Conservation (phyloP, 2,888 invertebrate genomes). For the Spialia ferax region DNA sequence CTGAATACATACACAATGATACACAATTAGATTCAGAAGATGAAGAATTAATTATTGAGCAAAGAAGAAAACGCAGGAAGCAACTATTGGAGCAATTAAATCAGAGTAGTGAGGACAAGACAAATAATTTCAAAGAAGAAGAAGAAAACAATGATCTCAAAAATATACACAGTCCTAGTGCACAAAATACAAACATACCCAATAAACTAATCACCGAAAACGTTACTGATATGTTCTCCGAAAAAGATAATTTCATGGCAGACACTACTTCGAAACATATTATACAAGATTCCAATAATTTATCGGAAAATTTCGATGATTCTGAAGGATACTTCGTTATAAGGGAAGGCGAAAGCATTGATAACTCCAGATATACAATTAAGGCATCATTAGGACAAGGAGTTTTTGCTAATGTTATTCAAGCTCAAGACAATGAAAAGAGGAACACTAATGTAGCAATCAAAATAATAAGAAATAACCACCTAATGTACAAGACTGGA, state of each 20-base stretch:
- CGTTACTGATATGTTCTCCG: conserved; percentile 96
- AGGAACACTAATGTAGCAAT: conserved; percentile 97
- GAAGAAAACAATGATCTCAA: conserved; percentile 45
- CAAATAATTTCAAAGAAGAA: conserved; percentile 44
- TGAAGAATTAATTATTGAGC: conserved; percentile 96
- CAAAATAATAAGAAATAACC: conserved; percentile 99
- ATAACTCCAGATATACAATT: conserved; percentile 95
- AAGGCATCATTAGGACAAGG: conserved; percentile 99
- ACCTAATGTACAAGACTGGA: conserved; percentile 99
- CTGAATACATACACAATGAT: conserved; percentile 88
- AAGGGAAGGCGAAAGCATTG: conserved; percentile 94
- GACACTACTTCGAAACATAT: conserved; percentile 73
- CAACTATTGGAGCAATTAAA: conserved; percentile 90
- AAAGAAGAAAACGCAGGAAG: conserved; percentile 94
- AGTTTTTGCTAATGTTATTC: conserved; percentile 98
- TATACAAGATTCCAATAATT: conserved; percentile 74
- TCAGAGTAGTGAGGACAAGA: conserved; percentile 47
- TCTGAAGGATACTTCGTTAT: conserved; percentile 99
- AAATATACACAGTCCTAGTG: conserved; percentile 42
- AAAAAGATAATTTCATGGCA: conserved; percentile 94
- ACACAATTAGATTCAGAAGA: conserved; percentile 90
- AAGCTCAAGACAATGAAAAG: conserved; percentile 95
- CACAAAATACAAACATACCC: conserved; percentile 14
- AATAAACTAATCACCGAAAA: conserved; percentile 54
- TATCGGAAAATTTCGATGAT: conserved; percentile 99